Evolutionary conservation across 2,797 vertebrate species (phyloP).

Genomic region (Sebastes taczanowskii): DNA sequence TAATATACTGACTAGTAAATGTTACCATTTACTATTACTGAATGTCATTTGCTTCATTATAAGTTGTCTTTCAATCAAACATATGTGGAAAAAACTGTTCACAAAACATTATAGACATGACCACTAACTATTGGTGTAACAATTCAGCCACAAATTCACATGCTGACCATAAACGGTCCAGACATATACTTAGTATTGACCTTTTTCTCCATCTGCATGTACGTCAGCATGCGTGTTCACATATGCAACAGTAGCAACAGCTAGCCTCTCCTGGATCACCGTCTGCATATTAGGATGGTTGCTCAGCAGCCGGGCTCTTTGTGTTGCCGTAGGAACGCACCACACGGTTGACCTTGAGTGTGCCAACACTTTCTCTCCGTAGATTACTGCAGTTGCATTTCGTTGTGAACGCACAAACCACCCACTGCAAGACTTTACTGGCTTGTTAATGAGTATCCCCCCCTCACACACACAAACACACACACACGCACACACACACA

Average conservation of each 20-base stretch:
- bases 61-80: too few species aligned
- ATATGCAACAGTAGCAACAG: background rate
- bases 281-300: slow-evolving; percentile 12
- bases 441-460: background rate
- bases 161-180: too few species aligned
- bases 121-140: too few species aligned
- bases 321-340: background rate
- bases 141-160: too few species aligned
- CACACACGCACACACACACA: background rate
- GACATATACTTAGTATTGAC: too few species aligned
- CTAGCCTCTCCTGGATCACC: background rate
- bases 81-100: too few species aligned
- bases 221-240: background rate
- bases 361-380: background rate
- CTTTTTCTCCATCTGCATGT: background rate
- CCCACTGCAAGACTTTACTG: background rate
- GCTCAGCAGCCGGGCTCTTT: background rate
- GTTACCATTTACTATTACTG: too few species aligned
- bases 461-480: background rate
- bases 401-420: background rate
- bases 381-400: background rate
- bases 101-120: too few species aligned
- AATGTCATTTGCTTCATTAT: too few species aligned
- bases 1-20: too few species aligned
- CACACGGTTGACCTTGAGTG: slow-evolving; percentile 23